Conservation (phyloP, 2,888 invertebrate genomes). For the Amphiduros pacificus region DNA sequence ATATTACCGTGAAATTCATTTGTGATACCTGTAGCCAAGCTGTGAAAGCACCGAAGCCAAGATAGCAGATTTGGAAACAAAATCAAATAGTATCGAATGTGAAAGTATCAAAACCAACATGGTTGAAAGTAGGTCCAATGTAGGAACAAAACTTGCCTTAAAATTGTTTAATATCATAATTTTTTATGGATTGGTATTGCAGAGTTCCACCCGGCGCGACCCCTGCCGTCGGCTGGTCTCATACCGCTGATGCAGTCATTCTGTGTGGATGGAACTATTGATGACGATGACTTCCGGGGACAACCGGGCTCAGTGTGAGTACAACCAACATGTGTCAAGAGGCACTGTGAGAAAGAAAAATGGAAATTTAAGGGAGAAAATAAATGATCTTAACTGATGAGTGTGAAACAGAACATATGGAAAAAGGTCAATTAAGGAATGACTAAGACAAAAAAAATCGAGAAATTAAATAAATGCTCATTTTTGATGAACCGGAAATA, state of each 20-base stretch:
- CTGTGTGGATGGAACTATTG: background rate
- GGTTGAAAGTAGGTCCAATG: background rate
- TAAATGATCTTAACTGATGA: background rate
- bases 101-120: background rate
- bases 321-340: too few species aligned
- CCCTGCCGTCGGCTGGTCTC: slow-evolving; percentile 13
- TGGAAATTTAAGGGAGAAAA: too few species aligned
- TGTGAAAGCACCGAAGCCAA: too few species aligned
- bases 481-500: too few species aligned
- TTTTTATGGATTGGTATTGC: too few species aligned
- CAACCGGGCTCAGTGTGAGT: slow-evolving; percentile 15
- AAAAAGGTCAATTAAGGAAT: background rate
- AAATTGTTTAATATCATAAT: too few species aligned
- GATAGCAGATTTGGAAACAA: too few species aligned
- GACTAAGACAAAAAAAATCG: background rate
- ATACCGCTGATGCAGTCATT: slow-evolving; percentile 9
- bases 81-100: too few species aligned
- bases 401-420: background rate
- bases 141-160: background rate
- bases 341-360: too few species aligned
- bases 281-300: slow-evolving; percentile 3
- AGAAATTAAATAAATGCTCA: too few species aligned
- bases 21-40: too few species aligned
- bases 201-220: slow-evolving; percentile 5
- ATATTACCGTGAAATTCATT: too few species aligned